A percentile compares a stretch with the other conserved stretches of the same genome.
These are phyloP conservation scores for Lottia scabra DNA, from an alignment of 2,888 invertebrate genomes.

Conservation along the genomic window DNA sequence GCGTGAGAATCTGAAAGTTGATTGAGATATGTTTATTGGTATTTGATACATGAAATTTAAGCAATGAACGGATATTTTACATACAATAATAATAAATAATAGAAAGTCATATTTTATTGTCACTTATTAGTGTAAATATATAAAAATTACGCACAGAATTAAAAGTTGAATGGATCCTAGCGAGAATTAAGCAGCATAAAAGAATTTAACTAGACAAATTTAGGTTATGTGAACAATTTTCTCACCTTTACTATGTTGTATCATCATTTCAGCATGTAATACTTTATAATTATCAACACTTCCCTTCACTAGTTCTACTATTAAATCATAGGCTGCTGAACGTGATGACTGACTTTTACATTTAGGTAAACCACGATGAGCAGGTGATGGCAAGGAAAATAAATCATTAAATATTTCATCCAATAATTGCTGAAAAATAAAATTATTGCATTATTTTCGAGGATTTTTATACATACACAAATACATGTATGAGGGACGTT, in stretches of 20 bases:
- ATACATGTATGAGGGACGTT: too few relatives aligned
- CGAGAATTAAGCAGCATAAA: too few relatives aligned
- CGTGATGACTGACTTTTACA: constrained; percentile 91
- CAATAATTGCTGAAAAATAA: constrained; percentile 60
- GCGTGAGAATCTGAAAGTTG: constrained; percentile 74
- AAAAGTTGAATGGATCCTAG: too few relatives aligned
- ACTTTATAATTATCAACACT: constrained; percentile 88
- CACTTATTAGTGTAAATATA: too few relatives aligned
- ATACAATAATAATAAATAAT: too few relatives aligned
- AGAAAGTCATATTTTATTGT: too few relatives aligned
- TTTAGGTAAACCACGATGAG: constrained; percentile 85
- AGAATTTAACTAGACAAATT: too few relatives aligned
- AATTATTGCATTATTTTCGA: background rate
- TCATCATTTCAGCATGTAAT: constrained; percentile 84
- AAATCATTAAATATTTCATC: constrained; percentile 84
- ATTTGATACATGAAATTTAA: too few relatives aligned
- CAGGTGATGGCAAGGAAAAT: constrained; percentile 89
- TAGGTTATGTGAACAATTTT: too few relatives aligned
- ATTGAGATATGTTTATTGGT: background rate
- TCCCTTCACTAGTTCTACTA: constrained; percentile 88
- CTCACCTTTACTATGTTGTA: constrained; percentile 77
- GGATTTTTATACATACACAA: too few relatives aligned
- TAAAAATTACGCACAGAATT: too few relatives aligned
- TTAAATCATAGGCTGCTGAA: constrained; percentile 89
- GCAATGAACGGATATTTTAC: too few relatives aligned